Evolutionary conservation across 2,113 vertebrate species (phyloP), one percentile per base, ranked within the genome.

Genomic region (Proterorhinus semilunaris): DNA sequence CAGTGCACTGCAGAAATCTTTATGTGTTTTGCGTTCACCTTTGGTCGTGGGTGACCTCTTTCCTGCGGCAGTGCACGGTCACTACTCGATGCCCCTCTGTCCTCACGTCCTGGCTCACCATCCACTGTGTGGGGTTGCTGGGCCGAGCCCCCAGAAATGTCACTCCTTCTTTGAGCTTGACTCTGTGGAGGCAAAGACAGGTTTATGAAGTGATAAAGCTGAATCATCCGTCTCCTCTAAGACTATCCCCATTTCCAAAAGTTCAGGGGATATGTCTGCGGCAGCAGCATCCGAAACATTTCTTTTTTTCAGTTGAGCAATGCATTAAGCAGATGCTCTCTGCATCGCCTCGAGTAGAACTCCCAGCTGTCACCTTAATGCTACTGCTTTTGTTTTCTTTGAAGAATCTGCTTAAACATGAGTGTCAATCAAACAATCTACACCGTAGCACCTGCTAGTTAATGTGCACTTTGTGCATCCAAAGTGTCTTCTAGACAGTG

Each of bases 91-190:
- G 89, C 69, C 95, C 95, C 0, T 92, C 76, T 0, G 86, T 86
- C 80, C 94, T 94, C 66, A 83, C 27, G 0, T 92, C 94, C 82
- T 95, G 93, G 62, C 88, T 93, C 42, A 98, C 89, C 36, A 96
- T 95, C 97, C 97, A 99, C 48, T 91, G 16, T 17, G 91, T 82
- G 0, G 97, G 95, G 87, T 92, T 96, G 91, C 93, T 96, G 90
- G 94, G 93, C 69, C 95, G 88, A 0, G 96, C 93, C 0, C 93
- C 92, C 0, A 94, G 72, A 55, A 98, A 87, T 0, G 84, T 93
- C 87, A 98, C 89, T 0, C 96, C 96, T 72, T 93, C 95, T 90
- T 95, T 95, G 89, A 97, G 93, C 88, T 97, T 97, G 6, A 95
- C 96, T 91, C 97, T 99, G 84, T 8, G 3, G 75, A 88, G 42